A percentile compares a stretch with the other conserved stretches of the same genome.
Evolutionary conservation across 1,140 invertebrate species (phyloP).

Genomic region (Trissolcus basalis): DNA sequence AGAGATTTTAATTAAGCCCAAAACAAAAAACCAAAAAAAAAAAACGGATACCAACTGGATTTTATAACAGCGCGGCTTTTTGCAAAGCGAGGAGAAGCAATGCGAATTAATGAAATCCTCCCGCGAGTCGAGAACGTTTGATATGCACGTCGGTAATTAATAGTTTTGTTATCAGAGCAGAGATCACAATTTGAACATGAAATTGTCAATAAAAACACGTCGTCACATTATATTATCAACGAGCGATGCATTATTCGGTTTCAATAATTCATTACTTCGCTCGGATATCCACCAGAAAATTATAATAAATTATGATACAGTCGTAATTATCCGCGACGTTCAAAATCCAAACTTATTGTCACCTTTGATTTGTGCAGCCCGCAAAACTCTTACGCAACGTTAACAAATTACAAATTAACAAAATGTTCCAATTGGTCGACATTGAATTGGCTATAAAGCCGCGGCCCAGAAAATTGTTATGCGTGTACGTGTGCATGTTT

Average conservation of each 20-base stretch:
- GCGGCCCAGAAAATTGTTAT: too few relatives aligned
- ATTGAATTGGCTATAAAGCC: conserved; percentile 41
- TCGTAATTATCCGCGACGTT: conserved; percentile 14
- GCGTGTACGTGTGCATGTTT: too few relatives aligned
- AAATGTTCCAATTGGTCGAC: conserved; percentile 32
- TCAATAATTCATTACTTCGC: conserved; percentile 40
- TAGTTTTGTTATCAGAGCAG: conserved; percentile 4
- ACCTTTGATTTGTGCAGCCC: not conserved
- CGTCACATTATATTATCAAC: conserved; percentile 9
- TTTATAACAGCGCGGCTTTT: too few relatives aligned
- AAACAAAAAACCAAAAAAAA: too few relatives aligned
- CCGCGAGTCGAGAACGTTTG: too few relatives aligned
- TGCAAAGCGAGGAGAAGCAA: too few relatives aligned
- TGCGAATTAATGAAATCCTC: too few relatives aligned
- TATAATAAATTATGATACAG: conserved; percentile 46
- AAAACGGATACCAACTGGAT: too few relatives aligned
- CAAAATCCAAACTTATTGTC: conserved; percentile 8
- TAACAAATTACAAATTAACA: not conserved
- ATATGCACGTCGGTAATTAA: conserved; percentile 7
- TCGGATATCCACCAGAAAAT: conserved; percentile 33
- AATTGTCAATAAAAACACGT: conserved; percentile 8
- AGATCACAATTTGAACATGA: conserved; percentile 20
- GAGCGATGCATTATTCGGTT: conserved; percentile 13
- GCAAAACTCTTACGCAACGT: conserved; percentile 8
- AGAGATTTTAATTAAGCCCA: not conserved